Percentiles rank a stretch among this genome's conserved stretches.
Conservation (phyloP, 2,888 invertebrate genomes). For the Lasiommata megera region DNA sequence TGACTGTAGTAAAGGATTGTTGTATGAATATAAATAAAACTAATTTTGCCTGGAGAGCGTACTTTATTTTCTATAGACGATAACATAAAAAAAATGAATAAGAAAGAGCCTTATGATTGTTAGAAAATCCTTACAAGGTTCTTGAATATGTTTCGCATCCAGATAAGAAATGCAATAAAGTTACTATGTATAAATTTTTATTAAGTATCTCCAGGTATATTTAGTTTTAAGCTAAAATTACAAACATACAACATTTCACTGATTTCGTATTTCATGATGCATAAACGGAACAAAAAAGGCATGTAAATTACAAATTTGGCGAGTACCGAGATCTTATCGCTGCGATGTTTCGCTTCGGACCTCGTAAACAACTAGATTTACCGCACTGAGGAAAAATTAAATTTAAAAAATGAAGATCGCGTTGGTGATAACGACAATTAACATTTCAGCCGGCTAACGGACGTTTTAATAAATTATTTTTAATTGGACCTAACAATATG, state of each 20-base stretch:
- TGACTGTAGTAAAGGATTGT: no score
- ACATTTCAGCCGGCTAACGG: neutral
- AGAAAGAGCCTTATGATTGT: no score
- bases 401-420: slow-evolving; percentile 43
- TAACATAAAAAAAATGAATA: no score
- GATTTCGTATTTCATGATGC: neutral
- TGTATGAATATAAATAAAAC: no score
- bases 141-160: no score
- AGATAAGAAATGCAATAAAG: no score
- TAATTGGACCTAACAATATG: neutral
- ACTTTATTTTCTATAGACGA: no score
- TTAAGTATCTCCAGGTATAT: neutral
- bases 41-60: no score
- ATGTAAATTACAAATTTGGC: slow-evolving; percentile 37
- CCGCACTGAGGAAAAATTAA: slow-evolving; percentile 35
- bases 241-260: neutral
- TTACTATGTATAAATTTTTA: neutral
- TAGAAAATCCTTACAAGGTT: no score
- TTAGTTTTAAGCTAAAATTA: neutral
- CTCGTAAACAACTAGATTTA: slow-evolving; percentile 58
- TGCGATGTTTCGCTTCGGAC: slow-evolving; percentile 36
- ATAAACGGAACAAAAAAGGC: slow-evolving; percentile 24
- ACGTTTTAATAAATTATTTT: slow-evolving; percentile 1
- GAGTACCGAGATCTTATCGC: slow-evolving; percentile 43
- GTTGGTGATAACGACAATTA: slow-evolving; percentile 1